Evolutionary conservation across 2,797 vertebrate genomes (phyloP), one percentile per base, ranked within the genome.

Genomic region (Sebastes ruberrimus): DNA sequence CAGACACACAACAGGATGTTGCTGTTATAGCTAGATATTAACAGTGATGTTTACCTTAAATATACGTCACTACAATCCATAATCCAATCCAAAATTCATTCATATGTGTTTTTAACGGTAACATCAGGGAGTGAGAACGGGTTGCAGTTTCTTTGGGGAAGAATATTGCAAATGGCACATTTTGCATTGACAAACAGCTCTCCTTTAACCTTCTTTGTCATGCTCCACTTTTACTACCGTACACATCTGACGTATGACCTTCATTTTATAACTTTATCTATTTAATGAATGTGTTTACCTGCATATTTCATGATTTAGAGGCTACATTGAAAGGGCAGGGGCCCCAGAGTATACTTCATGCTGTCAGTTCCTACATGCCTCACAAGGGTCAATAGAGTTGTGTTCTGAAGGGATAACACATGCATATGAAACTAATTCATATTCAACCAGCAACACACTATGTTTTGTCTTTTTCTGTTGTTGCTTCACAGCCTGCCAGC

Each of bases 231-330:
- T 66, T 25, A 16, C 38, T 32, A 11, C 71, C 62, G 49, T 52
- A 0, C 49, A 52, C 8, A 10, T 70, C 57, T 63, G 25, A 76
- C 23, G 46, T 35, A 4, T 71, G 82, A 81, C 83, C 85, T 80
- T 85, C 23, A 33, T 64, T 61, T 28, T 63, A 16, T 14, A 67
- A 46, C 13, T 55, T 66, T 71, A 82, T 71, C 71, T 60, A 49
- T 82, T 74, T 61, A 71, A 75, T 81, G 70, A 57, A 82, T 71
- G 42, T 73, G 33, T 77, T 80, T 79, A 64, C 57, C 63, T 66
- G 65, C 30, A 32, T 79, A 80, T 82, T 71, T 80, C 32, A 46
- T 75, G 70, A 86, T 81, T 80, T 68, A 76, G 18, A 72, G 69
- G 53, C 35, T 20, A 4, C 61, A 13, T 11, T 56, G 57, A 71